Percentiles rank a stretch among this genome's conserved stretches.
Evolutionary conservation across 2,888 invertebrate species (phyloP).

Genomic region (Syrista parreyssii): DNA sequence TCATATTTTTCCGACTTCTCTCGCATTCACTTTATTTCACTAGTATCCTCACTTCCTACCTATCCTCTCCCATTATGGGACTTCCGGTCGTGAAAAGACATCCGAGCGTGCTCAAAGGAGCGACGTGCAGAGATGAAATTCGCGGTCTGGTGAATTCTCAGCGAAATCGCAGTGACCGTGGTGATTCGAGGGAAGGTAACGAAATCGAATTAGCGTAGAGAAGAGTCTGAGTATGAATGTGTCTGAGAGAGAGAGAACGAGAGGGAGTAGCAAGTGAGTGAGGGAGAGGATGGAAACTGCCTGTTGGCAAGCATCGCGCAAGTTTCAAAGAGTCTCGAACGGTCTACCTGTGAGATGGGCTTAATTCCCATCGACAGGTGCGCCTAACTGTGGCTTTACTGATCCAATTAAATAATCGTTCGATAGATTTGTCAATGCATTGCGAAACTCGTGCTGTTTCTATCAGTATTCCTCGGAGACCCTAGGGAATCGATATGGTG

Average conservation of each 20-base stretch:
- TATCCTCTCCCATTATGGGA: background rate
- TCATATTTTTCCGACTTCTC: background rate
- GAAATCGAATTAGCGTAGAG: background rate
- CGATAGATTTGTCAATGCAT: background rate
- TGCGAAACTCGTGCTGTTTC: background rate
- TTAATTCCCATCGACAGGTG: slow-evolving; percentile 11
- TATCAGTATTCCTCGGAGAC: background rate
- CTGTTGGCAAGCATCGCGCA: background rate
- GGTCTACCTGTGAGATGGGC: slow-evolving; percentile 26
- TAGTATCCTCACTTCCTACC: background rate
- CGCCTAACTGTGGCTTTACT: slow-evolving; percentile 13
- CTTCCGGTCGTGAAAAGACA: background rate
- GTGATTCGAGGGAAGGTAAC: background rate
- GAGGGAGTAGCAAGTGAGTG: slow-evolving; percentile 1
- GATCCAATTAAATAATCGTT: slow-evolving; percentile 26
- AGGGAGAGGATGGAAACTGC: background rate
- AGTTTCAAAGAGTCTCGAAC: background rate
- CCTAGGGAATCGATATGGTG: background rate
- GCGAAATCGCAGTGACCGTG: background rate
- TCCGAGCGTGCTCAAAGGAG: too few species aligned
- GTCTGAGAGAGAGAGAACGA: slow-evolving; percentile 13
- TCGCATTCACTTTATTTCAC: background rate
- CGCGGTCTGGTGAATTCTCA: background rate
- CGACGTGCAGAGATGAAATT: background rate
- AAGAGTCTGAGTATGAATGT: background rate